phyloP scores from a whole-genome alignment of 2,113 vertebrate species.

The Panthera tigris region DNA sequence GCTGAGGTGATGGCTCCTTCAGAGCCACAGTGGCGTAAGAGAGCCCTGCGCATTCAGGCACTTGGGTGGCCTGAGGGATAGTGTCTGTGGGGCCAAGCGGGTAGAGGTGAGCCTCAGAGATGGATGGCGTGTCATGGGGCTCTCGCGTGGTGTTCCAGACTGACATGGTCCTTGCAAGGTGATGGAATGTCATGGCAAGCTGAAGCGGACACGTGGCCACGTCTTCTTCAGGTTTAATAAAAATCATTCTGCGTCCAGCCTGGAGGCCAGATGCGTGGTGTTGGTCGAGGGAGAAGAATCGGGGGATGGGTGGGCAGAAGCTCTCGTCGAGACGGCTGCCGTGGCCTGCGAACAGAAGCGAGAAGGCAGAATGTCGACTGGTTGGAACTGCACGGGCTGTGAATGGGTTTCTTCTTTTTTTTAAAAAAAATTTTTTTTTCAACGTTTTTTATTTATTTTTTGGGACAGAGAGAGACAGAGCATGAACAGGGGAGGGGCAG shows the following conservation, averaged over 20 bases:
- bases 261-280: not conserved
- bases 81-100: rapidly evolving
- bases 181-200: too few relatives aligned
- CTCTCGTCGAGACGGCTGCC: too few relatives aligned
- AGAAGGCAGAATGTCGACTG: rapidly evolving
- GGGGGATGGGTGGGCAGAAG: rapidly evolving
- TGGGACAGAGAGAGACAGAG: too few relatives aligned
- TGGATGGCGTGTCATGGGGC: rapidly evolving
- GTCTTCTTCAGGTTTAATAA: not conserved
- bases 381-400: rapidly evolving
- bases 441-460: too few relatives aligned
- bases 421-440: too few relatives aligned
- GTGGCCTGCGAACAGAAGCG: rapidly evolving
- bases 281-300: not conserved
- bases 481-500: too few relatives aligned
- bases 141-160: not conserved
- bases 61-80: not conserved
- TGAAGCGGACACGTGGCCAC: too few relatives aligned
- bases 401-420: rapidly evolving
- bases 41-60: not conserved
- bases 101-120: not conserved
- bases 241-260: not conserved
- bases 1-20: not conserved
- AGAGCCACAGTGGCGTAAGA: rapidly evolving
- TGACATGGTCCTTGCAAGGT: too few relatives aligned